Conservation (phyloP, 2,888 invertebrate species). For the Gordius sp. region DNA sequence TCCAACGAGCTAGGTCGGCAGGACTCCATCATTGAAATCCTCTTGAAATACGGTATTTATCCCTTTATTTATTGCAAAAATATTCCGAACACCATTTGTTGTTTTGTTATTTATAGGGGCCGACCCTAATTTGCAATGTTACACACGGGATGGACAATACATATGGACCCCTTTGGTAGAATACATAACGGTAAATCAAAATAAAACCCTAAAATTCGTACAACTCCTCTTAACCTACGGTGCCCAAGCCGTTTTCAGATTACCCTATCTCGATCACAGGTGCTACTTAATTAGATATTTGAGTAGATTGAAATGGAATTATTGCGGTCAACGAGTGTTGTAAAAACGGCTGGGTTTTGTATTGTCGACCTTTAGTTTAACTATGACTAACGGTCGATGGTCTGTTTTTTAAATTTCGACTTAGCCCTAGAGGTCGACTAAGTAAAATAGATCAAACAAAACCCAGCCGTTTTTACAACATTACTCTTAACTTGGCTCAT, state of each 20-base stretch:
- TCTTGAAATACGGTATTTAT: background rate
- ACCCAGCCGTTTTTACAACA: too few species aligned
- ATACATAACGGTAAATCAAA: conserved; percentile 2
- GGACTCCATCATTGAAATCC: background rate
- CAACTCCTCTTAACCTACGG: background rate
- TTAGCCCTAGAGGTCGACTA: too few species aligned
- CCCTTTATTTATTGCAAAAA: background rate
- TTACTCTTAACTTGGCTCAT: too few species aligned
- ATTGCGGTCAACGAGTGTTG: too few species aligned
- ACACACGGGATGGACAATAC: background rate
- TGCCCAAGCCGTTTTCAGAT: conserved; percentile 5
- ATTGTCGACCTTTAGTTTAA: too few species aligned
- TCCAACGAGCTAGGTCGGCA: conserved; percentile 20
- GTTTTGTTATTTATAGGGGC: too few species aligned
- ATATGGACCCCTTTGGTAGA: conserved; percentile 9
- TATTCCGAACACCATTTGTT: too few species aligned
- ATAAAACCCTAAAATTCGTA: background rate
- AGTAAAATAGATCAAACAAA: too few species aligned
- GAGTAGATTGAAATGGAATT: too few species aligned
- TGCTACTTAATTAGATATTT: background rate
- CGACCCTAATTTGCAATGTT: conserved; percentile 3
- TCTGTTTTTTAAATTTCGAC: too few species aligned
- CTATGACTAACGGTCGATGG: too few species aligned
- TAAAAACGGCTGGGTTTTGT: too few species aligned
- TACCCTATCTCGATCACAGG: conserved; percentile 8